A percentile compares a stretch with the other conserved stretches of the same genome.
Conservation (phyloP, 1,140 invertebrate genomes). For the Gonatopus flavifemur region DNA sequence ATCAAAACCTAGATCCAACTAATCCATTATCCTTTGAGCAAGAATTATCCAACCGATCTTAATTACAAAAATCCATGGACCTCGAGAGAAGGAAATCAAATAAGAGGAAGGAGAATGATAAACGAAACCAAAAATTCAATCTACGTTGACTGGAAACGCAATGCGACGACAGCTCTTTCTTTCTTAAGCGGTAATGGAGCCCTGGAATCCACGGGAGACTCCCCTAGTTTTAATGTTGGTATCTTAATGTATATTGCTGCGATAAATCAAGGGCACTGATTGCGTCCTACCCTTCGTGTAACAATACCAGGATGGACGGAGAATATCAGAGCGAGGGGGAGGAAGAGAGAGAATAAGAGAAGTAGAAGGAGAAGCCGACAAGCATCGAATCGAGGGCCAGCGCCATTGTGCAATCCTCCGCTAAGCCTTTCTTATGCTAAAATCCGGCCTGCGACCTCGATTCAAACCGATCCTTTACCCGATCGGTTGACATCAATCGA, state of each 20-base stretch:
- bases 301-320: slow-evolving; percentile 20
- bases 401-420: slow-evolving; percentile 35
- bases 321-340: slow-evolving; percentile 10
- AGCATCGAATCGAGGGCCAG: slow-evolving; percentile 18
- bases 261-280: slow-evolving; percentile 58
- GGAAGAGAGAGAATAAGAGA: slow-evolving; percentile 5
- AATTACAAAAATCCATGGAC: too few species aligned
- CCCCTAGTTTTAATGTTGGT: slow-evolving; percentile 58
- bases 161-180: slow-evolving; percentile 32
- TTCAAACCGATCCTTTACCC: too few species aligned
- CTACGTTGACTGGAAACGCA: slow-evolving; percentile 12
- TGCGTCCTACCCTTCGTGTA: slow-evolving; percentile 48
- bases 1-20: too few species aligned
- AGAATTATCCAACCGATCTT: too few species aligned
- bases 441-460: slow-evolving; percentile 21
- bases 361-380: too few species aligned
- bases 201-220: slow-evolving; percentile 34
- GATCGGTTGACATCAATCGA: too few species aligned
- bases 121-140: slow-evolving; percentile 24
- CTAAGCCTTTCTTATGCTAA: slow-evolving; percentile 47
- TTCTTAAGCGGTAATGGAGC: slow-evolving; percentile 41
- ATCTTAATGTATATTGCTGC: slow-evolving; percentile 58
- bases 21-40: too few species aligned
- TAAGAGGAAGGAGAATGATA: not conserved
- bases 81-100: not conserved